Percentiles rank a stretch among this genome's conserved stretches.
Conservation (phyloP, 2,797 vertebrate species). For the Peromyscus aztecus region DNA sequence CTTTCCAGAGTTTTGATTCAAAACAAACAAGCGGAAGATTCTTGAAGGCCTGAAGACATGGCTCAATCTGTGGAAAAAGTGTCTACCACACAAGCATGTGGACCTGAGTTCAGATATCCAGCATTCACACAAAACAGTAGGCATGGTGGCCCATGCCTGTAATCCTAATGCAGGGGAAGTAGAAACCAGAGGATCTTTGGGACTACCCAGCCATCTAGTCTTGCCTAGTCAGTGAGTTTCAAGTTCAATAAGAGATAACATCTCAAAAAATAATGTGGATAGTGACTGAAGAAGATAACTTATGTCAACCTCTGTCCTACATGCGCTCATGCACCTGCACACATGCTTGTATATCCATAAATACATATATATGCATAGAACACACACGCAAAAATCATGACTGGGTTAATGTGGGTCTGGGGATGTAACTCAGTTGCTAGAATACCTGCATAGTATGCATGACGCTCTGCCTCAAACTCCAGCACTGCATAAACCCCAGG, state of each 20-base stretch:
- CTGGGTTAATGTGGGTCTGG: background rate
- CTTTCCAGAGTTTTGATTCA: background rate
- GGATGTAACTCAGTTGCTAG: background rate
- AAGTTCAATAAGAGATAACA: background rate
- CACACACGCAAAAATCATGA: background rate
- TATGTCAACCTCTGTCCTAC: background rate
- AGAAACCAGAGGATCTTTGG: background rate
- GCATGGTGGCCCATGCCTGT: background rate
- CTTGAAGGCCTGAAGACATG: background rate
- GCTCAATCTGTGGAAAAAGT: background rate
- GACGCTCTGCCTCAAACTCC: background rate
- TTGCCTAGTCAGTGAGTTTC: background rate
- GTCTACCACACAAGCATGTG: background rate
- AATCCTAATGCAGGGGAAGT: too few relatives aligned
- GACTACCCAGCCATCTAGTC: background rate
- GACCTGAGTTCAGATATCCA: background rate
- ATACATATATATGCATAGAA: background rate
- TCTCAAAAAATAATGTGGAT: background rate
- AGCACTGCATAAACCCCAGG: background rate
- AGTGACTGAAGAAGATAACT: background rate
- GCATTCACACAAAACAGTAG: background rate
- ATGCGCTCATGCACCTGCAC: too few relatives aligned
- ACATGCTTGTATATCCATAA: background rate
- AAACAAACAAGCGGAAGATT: background rate
- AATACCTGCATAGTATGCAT: background rate